phyloP scores from a whole-genome alignment of 2,797 vertebrate species.

The Anguilla anguilla region DNA sequence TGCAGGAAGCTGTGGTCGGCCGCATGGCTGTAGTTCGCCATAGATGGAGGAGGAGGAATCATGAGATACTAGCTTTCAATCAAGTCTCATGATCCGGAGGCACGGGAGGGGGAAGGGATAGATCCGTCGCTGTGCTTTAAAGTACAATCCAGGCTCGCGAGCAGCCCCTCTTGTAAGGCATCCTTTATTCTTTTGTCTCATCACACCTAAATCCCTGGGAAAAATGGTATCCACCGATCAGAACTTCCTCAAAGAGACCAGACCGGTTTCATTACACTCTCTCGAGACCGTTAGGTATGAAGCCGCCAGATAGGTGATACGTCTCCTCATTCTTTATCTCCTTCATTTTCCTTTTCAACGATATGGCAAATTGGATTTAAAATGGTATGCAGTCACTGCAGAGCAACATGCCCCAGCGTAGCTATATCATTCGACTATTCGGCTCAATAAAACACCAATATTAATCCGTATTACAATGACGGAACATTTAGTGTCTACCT shows the following conservation, averaged over 20 bases:
- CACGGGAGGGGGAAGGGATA: constrained; percentile 87
- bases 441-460: constrained; percentile 50
- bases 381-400: constrained; percentile 56
- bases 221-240: constrained; percentile 74
- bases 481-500: constrained; percentile 16
- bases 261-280: constrained; percentile 53
- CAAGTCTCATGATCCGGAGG: constrained; percentile 98
- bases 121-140: constrained; percentile 97
- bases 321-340: constrained; percentile 43
- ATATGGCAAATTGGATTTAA: constrained; percentile 52
- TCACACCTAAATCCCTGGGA: constrained; percentile 93
- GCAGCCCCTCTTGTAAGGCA: constrained; percentile 84
- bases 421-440: constrained; percentile 45
- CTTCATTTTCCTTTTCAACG: constrained; percentile 50
- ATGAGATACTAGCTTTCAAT: constrained; percentile 96
- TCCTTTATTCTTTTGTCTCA: constrained; percentile 96
- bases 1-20: constrained; percentile 99
- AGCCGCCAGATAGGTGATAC: constrained; percentile 42
- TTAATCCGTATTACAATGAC: constrained; percentile 47
- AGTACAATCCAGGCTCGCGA: constrained; percentile 94
- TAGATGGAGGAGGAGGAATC: constrained; percentile 99
- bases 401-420: constrained; percentile 47
- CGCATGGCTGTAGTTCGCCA: constrained; percentile 99
- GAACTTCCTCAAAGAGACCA: constrained; percentile 63
- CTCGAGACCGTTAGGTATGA: constrained; percentile 44